These are phyloP conservation scores for Papilio protenor DNA, from an alignment of 2,888 invertebrate genomes.

Conservation along the genomic window DNA sequence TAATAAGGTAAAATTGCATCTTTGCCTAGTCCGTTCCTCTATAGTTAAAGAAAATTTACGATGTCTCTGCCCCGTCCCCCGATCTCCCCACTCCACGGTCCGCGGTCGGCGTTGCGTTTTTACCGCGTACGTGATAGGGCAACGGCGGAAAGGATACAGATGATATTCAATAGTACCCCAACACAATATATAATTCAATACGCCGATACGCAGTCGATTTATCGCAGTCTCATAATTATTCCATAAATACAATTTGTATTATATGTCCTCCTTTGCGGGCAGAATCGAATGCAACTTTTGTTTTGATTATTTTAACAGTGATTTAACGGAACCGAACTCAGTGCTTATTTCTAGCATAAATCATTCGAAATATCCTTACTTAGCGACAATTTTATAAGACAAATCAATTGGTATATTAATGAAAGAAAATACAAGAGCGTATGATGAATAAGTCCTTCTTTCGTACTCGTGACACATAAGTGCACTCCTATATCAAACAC, in stretches of 20 bases:
- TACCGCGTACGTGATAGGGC: constrained; percentile 48
- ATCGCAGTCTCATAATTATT: constrained; percentile 35
- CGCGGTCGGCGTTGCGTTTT: constrained; percentile 40
- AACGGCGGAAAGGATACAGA: constrained; percentile 29
- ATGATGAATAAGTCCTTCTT: constrained; percentile 43
- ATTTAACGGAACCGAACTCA: neutral
- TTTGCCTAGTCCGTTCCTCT: neutral
- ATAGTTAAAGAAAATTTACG: constrained; percentile 29
- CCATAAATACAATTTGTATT: constrained; percentile 16
- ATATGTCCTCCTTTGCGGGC: neutral
- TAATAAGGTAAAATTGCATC: neutral
- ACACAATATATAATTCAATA: neutral
- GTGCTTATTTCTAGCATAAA: no score
- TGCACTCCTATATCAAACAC: constrained; percentile 35
- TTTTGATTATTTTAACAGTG: constrained; percentile 3
- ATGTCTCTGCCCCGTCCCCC: constrained; percentile 13
- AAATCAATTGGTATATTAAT: neutral
- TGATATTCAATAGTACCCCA: constrained; percentile 12
- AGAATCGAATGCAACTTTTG: constrained; percentile 16
- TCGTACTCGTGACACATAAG: constrained; percentile 30
- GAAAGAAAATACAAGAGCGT: constrained; percentile 1
- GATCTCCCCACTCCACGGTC: neutral
- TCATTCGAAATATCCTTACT: neutral
- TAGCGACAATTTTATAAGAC: constrained; percentile 1
- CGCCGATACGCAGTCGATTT: constrained; percentile 26